A percentile compares a stretch with the other conserved stretches of the same genome.
Evolutionary conservation across 2,113 vertebrate genomes (phyloP).

Genomic region (Sakesphorus luctuosus): DNA sequence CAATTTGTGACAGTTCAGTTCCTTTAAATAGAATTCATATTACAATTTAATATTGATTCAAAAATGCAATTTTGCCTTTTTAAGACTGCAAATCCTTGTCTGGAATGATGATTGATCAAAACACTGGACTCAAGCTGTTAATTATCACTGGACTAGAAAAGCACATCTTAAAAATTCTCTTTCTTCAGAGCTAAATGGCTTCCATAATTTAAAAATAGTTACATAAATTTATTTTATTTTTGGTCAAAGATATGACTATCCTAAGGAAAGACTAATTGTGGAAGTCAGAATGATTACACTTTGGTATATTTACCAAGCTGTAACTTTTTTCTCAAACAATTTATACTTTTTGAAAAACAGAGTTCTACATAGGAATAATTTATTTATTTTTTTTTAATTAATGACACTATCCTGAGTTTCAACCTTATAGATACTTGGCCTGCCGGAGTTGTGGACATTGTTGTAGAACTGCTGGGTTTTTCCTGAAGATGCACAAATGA

Average conservation of each 20-base stretch:
- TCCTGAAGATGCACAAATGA: background rate
- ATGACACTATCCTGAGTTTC: background rate
- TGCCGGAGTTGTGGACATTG: background rate
- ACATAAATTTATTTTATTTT: background rate
- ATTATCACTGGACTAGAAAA: background rate
- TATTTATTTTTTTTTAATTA: background rate
- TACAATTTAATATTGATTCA: background rate
- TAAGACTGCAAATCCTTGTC: background rate
- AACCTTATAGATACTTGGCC: background rate
- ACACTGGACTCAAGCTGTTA: background rate
- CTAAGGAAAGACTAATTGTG: background rate
- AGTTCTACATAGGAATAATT: background rate
- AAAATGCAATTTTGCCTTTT: background rate
- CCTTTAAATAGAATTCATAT: background rate
- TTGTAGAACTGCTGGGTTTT: background rate
- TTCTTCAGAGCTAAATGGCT: background rate
- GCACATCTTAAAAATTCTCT: background rate
- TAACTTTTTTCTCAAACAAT: background rate
- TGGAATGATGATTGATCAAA: background rate
- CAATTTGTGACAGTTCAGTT: background rate
- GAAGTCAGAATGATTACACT: background rate
- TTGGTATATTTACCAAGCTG: background rate
- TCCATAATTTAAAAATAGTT: background rate
- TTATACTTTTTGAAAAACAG: background rate
- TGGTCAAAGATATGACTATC: background rate